Percentiles rank a stretch among this genome's conserved stretches.
These are phyloP conservation scores for Drosophila formosana DNA, from an alignment of 2,888 invertebrate genomes.

Conservation along the genomic window DNA sequence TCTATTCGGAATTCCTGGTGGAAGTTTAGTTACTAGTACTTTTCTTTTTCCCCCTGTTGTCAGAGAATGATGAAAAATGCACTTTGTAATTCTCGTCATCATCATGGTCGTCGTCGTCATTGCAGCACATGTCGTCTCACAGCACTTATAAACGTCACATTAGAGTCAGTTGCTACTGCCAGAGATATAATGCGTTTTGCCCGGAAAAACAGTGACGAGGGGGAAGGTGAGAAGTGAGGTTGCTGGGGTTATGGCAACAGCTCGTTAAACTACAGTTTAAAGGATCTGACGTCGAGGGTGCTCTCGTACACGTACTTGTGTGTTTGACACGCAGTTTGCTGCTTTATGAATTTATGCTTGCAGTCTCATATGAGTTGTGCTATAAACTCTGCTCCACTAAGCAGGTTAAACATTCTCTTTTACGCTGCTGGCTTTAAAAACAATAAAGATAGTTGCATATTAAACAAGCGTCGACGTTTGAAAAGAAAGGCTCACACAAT, in stretches of 20 bases:
- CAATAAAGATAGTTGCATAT: constrained; percentile 12
- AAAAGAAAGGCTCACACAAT: constrained; percentile 2
- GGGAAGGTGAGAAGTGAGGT: background rate
- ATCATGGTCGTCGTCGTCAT: constrained; percentile 50
- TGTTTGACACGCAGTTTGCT: constrained; percentile 42
- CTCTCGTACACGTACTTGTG: constrained; percentile 29
- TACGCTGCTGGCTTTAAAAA: constrained; percentile 9
- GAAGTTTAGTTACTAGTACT: constrained; percentile 9
- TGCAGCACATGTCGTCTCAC: constrained; percentile 66
- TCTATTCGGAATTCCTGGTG: constrained; percentile 18
- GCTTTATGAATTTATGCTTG: constrained; percentile 24
- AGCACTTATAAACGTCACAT: constrained; percentile 77
- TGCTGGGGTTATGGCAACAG: constrained; percentile 41
- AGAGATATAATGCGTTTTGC: constrained; percentile 34
- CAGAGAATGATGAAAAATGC: constrained; percentile 71
- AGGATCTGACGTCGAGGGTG: constrained; percentile 52
- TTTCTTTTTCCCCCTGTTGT: constrained; percentile 34
- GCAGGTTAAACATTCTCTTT: constrained; percentile 6
- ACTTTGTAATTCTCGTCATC: constrained; percentile 74
- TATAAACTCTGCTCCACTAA: constrained; percentile 12
- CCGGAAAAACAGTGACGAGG: background rate
- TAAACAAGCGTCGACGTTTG: background rate
- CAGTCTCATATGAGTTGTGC: constrained; percentile 1
- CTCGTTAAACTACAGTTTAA: constrained; percentile 70
- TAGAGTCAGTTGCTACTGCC: constrained; percentile 64